Evolutionary conservation across 2,888 invertebrate species (phyloP), one percentile per base, ranked within the genome.

Genomic region (Papilio gigon): DNA sequence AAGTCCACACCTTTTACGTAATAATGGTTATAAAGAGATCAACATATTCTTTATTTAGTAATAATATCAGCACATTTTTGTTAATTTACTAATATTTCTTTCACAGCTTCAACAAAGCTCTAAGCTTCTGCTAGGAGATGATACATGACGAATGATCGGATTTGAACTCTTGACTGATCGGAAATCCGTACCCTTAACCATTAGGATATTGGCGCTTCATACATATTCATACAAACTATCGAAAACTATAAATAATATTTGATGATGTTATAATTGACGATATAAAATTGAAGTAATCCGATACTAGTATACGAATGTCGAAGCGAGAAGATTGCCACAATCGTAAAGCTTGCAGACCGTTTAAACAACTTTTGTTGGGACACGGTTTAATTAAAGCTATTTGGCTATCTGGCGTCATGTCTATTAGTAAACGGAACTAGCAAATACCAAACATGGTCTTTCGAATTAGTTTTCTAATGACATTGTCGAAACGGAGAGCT

Each of bases 251-350:
- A 37, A 60, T 64, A n/a, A 35, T 25, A 17, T 47, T 37, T 27
- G 33, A 65, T 12, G 56, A 56, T 65, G 22, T 20, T 17, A n/a
- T 64, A 17, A n/a, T 42, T 60, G 11, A 50, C 22, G 1, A 27
- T 30, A 11, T 30, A 14, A 14, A 11, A 40, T 4, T 5, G 33
- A 33, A 3, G n/a, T 2, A 40, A 40, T 2, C n/a, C 5, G 40
- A n/a, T n/a, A 40, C 4, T 14, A 40, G 6, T 40, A n/a, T 40
- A 40, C 40, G 40, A 40, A 40, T n/a, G 40, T 42, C 50, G 25
- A 25, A 9, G 47, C 42, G 17, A 42, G n/a, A 5, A 25, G 25
- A 56, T 30, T 37, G 30, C 30, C 4, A 56, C 17, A 56, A 56
- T 30, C 9, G 30, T 56, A 27, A 42, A 17, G 27, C 9, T 56